Evolutionary conservation across 2,797 vertebrate species (phyloP).

Genomic region (Characodon lateralis): DNA sequence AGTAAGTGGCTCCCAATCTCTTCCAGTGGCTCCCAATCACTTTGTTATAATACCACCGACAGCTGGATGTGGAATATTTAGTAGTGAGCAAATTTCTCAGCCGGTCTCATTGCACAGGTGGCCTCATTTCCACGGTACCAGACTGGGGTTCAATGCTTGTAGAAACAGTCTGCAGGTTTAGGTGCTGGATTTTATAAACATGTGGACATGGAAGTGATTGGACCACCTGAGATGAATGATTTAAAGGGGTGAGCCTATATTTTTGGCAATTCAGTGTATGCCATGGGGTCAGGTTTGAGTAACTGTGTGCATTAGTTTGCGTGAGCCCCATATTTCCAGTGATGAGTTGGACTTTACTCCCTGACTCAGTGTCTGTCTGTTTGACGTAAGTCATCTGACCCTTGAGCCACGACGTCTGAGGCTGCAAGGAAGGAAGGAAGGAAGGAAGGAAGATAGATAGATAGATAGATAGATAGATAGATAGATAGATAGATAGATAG

Average conservation of each 20-base stretch:
- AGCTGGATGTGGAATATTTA: background rate
- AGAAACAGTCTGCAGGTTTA: background rate
- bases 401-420: constrained; percentile 48
- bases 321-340: constrained; percentile 28
- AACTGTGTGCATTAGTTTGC: background rate
- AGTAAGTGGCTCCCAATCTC: background rate
- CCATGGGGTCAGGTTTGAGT: background rate
- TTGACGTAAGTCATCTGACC: constrained; percentile 47
- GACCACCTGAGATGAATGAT: background rate
- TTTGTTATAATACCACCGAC: background rate
- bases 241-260: background rate
- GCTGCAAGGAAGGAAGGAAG: background rate
- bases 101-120: too few relatives aligned
- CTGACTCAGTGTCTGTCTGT: constrained; percentile 60
- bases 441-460: background rate
- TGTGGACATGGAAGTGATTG: background rate
- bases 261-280: background rate
- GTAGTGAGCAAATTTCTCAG: background rate
- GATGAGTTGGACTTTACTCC: constrained; percentile 55
- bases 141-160: background rate
- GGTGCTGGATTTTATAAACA: background rate
- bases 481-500: too few relatives aligned
- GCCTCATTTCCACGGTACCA: too few relatives aligned
- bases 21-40: background rate
- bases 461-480: too few relatives aligned